Evolutionary conservation across 35 echinoderm and acorn worm genomes (phyloP).

Genomic region (Apostichopus californicus): DNA sequence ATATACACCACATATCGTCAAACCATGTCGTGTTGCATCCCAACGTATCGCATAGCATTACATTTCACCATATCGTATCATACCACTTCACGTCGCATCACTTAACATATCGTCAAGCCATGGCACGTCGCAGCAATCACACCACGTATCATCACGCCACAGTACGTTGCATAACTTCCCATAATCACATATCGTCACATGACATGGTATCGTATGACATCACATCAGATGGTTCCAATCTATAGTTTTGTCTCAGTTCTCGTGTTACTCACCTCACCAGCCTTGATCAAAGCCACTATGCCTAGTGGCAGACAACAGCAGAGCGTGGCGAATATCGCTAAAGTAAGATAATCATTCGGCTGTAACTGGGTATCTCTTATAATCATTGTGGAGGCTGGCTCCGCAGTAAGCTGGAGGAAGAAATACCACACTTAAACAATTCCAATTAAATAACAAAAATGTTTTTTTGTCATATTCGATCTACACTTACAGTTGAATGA

Average conservation of each 20-base stretch:
- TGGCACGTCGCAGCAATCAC: background rate
- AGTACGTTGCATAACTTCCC: background rate
- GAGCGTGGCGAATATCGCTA: conserved; percentile 70
- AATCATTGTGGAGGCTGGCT: conserved; percentile 28
- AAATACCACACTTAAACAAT: too few relatives aligned
- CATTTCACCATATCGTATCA: background rate
- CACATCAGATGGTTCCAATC: background rate
- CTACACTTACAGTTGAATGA: too few relatives aligned
- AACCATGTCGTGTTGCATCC: background rate
- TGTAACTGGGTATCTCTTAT: conserved; percentile 18
- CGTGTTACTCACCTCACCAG: conserved; percentile 66
- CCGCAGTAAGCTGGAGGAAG: too few relatives aligned
- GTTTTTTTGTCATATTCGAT: too few relatives aligned
- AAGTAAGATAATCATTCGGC: conserved; percentile 68
- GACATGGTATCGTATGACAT: background rate
- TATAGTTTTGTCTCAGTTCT: background rate
- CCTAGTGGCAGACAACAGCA: conserved; percentile 82
- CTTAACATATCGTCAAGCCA: background rate
- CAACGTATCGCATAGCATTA: background rate
- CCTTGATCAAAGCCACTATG: conserved; percentile 67
- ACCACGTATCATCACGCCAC: background rate
- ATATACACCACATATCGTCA: background rate
- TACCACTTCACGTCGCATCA: background rate
- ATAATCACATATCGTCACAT: background rate
- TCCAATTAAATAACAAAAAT: too few relatives aligned